Conservation (phyloP, 1,140 invertebrate species). For the Gryon sp. region DNA sequence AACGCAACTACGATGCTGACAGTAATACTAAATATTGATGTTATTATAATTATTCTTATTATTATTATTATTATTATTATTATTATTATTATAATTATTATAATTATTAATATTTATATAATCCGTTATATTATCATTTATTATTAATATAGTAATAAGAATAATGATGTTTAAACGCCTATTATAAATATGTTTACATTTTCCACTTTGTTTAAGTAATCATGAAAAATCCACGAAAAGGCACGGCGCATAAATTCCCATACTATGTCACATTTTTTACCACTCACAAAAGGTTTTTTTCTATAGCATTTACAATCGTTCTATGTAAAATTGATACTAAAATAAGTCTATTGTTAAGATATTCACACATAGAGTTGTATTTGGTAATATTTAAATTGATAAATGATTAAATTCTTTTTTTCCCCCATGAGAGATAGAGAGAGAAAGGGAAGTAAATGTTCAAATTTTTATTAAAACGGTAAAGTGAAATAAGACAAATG, state of each 20-base stretch:
- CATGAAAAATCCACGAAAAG: conserved; percentile 51
- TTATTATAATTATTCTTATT: conserved; percentile 17
- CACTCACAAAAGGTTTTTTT: background rate
- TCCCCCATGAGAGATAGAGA: no score
- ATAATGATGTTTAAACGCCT: conserved; percentile 52
- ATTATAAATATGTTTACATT: conserved; percentile 19
- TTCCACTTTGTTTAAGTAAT: conserved; percentile 17
- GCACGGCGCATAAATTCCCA: conserved; percentile 39
- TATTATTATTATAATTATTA: conserved; percentile 1
- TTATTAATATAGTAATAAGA: conserved; percentile 47
- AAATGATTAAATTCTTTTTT: no score
- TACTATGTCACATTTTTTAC: background rate
- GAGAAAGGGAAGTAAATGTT: no score
- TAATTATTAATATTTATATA: conserved; percentile 34
- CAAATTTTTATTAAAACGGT: conserved; percentile 9
- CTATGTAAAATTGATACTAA: conserved; percentile 36
- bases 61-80: conserved; percentile 1
- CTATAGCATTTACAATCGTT: conserved; percentile 7
- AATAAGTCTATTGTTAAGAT: conserved; percentile 32
- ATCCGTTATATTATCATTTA: conserved; percentile 43
- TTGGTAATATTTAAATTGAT: no score
- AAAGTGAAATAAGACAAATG: conserved; percentile 29
- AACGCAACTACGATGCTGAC: conserved; percentile 44
- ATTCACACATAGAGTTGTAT: conserved; percentile 8
- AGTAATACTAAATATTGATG: conserved; percentile 45